Evolutionary conservation across 2,888 invertebrate genomes (phyloP), one percentile per base, ranked within the genome.

Genomic region (Byasa hedistus): DNA sequence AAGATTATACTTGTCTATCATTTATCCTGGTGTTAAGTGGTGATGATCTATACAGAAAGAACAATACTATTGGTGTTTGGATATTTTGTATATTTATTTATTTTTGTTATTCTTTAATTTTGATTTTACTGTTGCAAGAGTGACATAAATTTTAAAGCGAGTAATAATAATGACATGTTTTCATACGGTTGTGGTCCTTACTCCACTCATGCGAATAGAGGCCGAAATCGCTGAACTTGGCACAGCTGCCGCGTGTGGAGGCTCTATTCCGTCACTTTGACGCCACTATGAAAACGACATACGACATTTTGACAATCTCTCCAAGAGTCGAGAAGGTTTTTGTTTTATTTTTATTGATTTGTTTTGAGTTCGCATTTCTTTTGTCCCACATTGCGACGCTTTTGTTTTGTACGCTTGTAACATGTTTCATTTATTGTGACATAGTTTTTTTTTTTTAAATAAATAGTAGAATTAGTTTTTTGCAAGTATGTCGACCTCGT

Each of bases 181-280:
- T 68, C 70, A 72, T 64, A 65, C 69, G 82, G 81, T 81, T 81
- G 73, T 79, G 84, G 84, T 81, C 72, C 75, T 76, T 79, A 77
- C 72, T 67, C 39, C 15, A 69, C n/a, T 10, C 44, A 64, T 70
- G 55, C 60, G 57, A 44, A 64, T 85, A 91, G 89, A 84, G 92
- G 77, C 92, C 92, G 82, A 88, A 88, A 74, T 92, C 92, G 72
- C 87, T 92, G 76, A 92, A 91, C 82, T 75, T 92, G 66, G 87
- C 88, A 10, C 92, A 92, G 81, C 83, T 92, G 77, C 87, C 89
- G 27, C 83, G 88, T 15, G 89, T 91, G 61, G 89, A 89, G 69
- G 91, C 90, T 2, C 73, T 91, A 57, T 91, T 91, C 79, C 78
- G 86, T 58, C 78, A 90, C 70, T 90, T 91, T 75, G 91, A 91